These are phyloP conservation scores for Amorpha juglandis DNA, from an alignment of 2,888 invertebrate genomes.

Conservation along the genomic window DNA sequence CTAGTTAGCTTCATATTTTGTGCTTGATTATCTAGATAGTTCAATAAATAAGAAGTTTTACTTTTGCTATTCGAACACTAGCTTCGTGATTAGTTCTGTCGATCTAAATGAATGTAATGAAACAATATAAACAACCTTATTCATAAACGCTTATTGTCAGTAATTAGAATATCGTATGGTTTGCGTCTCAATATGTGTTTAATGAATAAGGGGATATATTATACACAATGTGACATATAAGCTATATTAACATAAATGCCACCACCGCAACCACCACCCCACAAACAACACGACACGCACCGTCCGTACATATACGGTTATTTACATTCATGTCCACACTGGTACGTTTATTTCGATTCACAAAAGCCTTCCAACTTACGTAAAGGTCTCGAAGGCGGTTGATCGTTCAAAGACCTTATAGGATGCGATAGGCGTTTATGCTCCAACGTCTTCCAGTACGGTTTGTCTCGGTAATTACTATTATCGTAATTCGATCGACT, in stretches of 20 bases:
- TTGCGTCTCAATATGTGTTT: too few relatives aligned
- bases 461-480: constrained; percentile 51
- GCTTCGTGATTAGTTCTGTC: too few relatives aligned
- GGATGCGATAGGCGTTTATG: constrained; percentile 78
- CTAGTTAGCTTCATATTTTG: background rate
- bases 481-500: constrained; percentile 33
- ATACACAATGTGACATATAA: background rate
- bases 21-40: background rate
- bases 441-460: constrained; percentile 77
- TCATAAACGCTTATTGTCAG: background rate
- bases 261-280: constrained; percentile 46
- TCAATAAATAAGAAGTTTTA: background rate
- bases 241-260: constrained; percentile 23
- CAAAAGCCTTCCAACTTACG: constrained; percentile 73
- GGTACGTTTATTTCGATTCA: constrained; percentile 56
- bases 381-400: constrained; percentile 64
- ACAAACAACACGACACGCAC: constrained; percentile 44
- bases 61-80: background rate
- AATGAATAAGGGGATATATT: too few relatives aligned
- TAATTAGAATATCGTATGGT: too few relatives aligned
- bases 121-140: too few relatives aligned
- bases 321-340: constrained; percentile 65
- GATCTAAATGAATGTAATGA: constrained; percentile 1
- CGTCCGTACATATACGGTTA: constrained; percentile 66
- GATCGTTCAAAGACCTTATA: constrained; percentile 70